A percentile compares a stretch with the other conserved stretches of the same genome.
These are phyloP conservation scores for Caenorhabditis sinica DNA, from an alignment of 2,888 invertebrate species.

Conservation along the genomic window DNA sequence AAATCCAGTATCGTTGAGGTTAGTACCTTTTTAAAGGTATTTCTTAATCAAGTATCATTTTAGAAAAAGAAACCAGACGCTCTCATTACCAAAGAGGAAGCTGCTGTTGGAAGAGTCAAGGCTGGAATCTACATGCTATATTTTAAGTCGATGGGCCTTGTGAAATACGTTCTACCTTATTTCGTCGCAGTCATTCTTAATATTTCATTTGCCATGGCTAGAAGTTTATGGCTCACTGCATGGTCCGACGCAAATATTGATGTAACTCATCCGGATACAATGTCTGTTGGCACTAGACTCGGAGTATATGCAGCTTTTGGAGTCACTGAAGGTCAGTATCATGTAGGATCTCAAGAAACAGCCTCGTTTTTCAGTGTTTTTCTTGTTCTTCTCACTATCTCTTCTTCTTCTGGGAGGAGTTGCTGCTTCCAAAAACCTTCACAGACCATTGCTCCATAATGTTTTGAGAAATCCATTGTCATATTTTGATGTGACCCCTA, in stretches of 20 bases:
- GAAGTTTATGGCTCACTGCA: constrained; percentile 81
- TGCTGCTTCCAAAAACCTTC: constrained; percentile 79
- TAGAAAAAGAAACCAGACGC: constrained; percentile 54
- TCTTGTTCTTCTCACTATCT: constrained; percentile 77
- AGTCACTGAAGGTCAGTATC: constrained; percentile 74
- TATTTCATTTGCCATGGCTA: constrained; percentile 75
- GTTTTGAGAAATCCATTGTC: constrained; percentile 78
- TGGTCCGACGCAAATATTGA: constrained; percentile 81
- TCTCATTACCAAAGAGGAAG: constrained; percentile 79
- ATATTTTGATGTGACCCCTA: constrained; percentile 82
- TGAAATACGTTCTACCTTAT: constrained; percentile 73
- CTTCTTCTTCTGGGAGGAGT: constrained; percentile 79
- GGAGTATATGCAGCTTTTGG: constrained; percentile 80
- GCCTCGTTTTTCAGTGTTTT: constrained; percentile 56
- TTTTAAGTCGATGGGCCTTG: constrained; percentile 80
- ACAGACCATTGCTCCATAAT: constrained; percentile 79
- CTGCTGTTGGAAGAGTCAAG: constrained; percentile 82
- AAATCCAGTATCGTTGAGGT: constrained; percentile 48
- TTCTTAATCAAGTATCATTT: neutral
- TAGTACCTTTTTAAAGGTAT: no score
- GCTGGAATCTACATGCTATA: constrained; percentile 77
- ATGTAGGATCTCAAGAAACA: neutral
- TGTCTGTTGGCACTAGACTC: constrained; percentile 74
- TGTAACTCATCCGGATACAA: constrained; percentile 57
- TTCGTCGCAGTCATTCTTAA: constrained; percentile 60